These are phyloP conservation scores for Bujurquina vittata DNA, from an alignment of 2,113 vertebrate species.

Conservation along the genomic window DNA sequence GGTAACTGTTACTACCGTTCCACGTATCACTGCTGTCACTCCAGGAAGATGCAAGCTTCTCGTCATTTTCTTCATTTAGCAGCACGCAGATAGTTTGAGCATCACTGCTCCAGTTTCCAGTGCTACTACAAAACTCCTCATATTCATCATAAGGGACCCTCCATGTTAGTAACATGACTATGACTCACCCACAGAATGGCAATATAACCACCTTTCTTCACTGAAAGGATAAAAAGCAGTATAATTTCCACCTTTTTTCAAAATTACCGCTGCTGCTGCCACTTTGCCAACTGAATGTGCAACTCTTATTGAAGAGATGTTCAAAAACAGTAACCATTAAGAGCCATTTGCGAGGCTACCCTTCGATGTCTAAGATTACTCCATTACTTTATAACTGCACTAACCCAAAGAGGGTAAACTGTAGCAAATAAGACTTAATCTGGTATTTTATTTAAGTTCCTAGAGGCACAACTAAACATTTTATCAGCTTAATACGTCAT, in stretches of 20 bases:
- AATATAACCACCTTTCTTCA: neutral
- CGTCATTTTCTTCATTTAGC: too few species aligned
- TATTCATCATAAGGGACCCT: neutral
- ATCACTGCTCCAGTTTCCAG: neutral
- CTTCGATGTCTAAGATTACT: neutral
- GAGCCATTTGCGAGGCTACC: neutral
- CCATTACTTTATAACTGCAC: neutral
- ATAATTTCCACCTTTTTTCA: neutral
- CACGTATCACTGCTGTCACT: neutral
- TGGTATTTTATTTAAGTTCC: neutral
- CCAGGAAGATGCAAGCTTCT: neutral
- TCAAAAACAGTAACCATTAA: neutral
- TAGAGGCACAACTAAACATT: neutral
- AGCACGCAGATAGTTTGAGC: too few species aligned
- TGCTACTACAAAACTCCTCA: neutral
- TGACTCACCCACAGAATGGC: neutral
- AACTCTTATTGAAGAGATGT: neutral
- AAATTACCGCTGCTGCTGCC: neutral
- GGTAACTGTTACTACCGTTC: slow-evolving; percentile 14
- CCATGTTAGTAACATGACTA: neutral
- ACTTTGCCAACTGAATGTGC: neutral
- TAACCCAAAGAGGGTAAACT: neutral
- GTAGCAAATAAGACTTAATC: neutral
- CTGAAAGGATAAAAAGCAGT: neutral
- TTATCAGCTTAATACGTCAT: neutral